phyloP scores from a whole-genome alignment of 2,113 vertebrate species.

The Bombycilla garrulus region DNA sequence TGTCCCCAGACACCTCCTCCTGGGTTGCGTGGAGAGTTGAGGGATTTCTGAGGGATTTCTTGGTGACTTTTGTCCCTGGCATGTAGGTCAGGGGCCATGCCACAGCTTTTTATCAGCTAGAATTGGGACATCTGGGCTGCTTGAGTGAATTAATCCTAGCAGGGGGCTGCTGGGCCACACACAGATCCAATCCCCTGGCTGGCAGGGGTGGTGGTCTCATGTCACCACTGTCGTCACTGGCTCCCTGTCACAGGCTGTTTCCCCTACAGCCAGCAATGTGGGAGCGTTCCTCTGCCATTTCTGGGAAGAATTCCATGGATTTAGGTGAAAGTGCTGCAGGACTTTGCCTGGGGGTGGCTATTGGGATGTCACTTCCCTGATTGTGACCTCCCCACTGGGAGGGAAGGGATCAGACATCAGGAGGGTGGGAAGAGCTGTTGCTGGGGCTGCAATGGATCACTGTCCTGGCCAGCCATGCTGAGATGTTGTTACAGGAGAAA shows the following conservation, averaged over 20 bases:
- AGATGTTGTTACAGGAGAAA: no score
- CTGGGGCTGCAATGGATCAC: not conserved
- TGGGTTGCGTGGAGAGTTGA: fast-evolving
- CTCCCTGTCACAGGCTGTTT: not conserved
- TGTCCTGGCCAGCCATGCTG: not conserved
- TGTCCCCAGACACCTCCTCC: not conserved
- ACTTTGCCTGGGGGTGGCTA: not conserved
- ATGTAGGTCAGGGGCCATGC: not conserved
- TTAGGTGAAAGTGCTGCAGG: not conserved
- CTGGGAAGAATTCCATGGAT: not conserved
- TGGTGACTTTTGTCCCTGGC: not conserved
- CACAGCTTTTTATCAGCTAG: not conserved
- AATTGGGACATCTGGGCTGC: not conserved
- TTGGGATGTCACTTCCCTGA: not conserved
- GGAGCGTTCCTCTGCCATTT: not conserved
- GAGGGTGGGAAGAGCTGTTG: not conserved
- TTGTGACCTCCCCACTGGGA: not conserved
- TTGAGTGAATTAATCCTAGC: not conserved
- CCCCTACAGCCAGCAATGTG: not conserved
- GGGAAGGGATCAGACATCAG: not conserved
- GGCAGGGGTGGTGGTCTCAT: not conserved
- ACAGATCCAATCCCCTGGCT: not conserved
- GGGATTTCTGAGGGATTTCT: not conserved
- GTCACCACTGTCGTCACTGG: fast-evolving
- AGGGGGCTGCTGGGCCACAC: not conserved